A percentile compares a stretch with the other conserved stretches of the same genome.
phyloP scores from a whole-genome alignment of 2,888 invertebrate species.

The Zaprionus obscuricornis region DNA sequence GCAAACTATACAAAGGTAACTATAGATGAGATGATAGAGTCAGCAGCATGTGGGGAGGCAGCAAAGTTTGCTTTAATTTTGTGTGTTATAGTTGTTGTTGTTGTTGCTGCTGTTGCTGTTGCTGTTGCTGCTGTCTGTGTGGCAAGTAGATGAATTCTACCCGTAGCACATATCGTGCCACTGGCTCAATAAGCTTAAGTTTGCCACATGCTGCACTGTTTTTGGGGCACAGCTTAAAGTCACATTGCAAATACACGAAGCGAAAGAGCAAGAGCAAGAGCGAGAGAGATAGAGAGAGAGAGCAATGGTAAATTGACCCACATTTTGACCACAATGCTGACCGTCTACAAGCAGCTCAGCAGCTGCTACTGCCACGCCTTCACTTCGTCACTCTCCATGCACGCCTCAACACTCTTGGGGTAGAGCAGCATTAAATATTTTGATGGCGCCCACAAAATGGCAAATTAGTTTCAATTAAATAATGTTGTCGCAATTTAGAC shows the following conservation, averaged over 20 bases:
- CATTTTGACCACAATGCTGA: constrained; percentile 16
- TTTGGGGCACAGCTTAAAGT: constrained; percentile 21
- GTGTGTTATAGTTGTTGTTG: constrained; percentile 1
- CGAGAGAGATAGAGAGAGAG: too few species aligned
- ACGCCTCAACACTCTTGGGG: neutral
- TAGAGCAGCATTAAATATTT: constrained; percentile 56
- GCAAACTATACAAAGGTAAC: constrained; percentile 10
- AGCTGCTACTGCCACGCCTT: constrained; percentile 13
- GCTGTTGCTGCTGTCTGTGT: too few species aligned
- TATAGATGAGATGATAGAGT: neutral
- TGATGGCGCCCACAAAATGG: constrained; percentile 70
- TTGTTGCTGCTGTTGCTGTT: too few species aligned
- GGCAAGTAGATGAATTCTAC: constrained; percentile 15
- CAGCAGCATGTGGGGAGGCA: neutral
- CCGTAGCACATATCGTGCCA: neutral
- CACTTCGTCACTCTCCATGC: neutral
- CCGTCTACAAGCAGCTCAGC: neutral
- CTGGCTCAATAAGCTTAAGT: constrained; percentile 7
- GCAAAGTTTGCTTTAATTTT: neutral
- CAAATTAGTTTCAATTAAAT: constrained; percentile 82
- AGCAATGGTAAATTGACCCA: constrained; percentile 37
- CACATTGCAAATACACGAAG: too few species aligned
- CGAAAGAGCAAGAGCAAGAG: constrained; percentile 16
- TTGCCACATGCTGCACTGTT: neutral
- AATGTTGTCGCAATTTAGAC: constrained; percentile 74